A percentile compares a stretch with the other conserved stretches of the same genome.
phyloP scores from a whole-genome alignment of 1,140 invertebrate genomes.

The Nebria ingens region DNA sequence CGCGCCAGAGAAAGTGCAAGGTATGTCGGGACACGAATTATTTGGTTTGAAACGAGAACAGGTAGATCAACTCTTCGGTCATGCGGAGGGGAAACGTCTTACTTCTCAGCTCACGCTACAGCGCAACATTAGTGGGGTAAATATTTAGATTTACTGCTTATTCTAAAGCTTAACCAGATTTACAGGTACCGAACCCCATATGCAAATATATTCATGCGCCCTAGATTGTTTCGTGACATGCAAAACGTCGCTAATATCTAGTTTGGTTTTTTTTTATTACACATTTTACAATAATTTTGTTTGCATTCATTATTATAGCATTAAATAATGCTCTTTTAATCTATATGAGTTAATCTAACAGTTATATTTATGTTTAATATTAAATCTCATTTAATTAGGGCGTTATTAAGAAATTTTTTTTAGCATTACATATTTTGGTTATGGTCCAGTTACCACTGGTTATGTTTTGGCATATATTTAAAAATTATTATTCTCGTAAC shows the following conservation, averaged over 20 bases:
- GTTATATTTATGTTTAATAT: too few relatives aligned
- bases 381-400: too few relatives aligned
- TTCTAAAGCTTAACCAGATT: neutral
- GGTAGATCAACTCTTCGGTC: slow-evolving; percentile 56
- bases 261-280: slow-evolving; percentile 17
- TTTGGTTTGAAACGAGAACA: slow-evolving; percentile 53
- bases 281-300: neutral
- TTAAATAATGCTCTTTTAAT: too few relatives aligned
- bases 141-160: too few relatives aligned
- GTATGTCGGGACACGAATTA: slow-evolving; percentile 56
- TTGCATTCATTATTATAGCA: too few relatives aligned
- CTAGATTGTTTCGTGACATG: neutral
- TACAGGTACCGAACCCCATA: neutral
- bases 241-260: neutral
- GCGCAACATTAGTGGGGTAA: slow-evolving; percentile 65
- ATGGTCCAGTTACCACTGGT: too few relatives aligned
- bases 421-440: too few relatives aligned
- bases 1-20: slow-evolving; percentile 48
- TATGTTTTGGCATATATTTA: too few relatives aligned
- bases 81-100: slow-evolving; percentile 58
- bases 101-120: slow-evolving; percentile 66
- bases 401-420: too few relatives aligned
- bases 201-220: neutral
- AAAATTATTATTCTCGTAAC: neutral
- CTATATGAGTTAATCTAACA: too few relatives aligned